Evolutionary conservation across 1,140 invertebrate genomes (phyloP).

Genomic region (Liolophura sinensis): DNA sequence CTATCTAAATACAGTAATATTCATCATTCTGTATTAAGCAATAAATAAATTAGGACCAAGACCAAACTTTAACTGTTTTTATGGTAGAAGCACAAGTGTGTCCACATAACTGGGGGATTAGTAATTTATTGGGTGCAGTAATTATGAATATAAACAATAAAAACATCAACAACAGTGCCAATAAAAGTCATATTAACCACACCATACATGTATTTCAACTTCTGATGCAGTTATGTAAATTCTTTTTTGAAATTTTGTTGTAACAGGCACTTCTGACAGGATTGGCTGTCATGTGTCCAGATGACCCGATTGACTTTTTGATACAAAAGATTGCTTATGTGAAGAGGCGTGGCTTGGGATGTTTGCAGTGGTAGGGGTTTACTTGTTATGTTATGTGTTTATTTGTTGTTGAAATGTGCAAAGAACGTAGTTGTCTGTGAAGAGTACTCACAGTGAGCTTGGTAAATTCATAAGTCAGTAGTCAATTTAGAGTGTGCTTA

Average conservation of each 20-base stretch:
- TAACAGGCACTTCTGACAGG: slow-evolving; percentile 52
- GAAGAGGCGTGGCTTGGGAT: slow-evolving; percentile 37
- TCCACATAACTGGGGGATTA: no score
- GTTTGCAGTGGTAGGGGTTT: slow-evolving; percentile 44
- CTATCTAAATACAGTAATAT: no score
- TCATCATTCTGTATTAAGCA: no score
- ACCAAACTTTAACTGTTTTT: no score
- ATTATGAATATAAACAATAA: background rate
- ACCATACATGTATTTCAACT: background rate
- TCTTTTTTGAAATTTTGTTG: slow-evolving; percentile 10
- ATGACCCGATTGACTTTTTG: slow-evolving; percentile 52
- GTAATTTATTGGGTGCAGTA: background rate
- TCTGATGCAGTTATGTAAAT: background rate
- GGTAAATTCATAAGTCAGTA: no score
- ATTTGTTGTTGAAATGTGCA: slow-evolving; percentile 15
- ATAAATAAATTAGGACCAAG: no score
- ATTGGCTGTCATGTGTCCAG: slow-evolving; percentile 54
- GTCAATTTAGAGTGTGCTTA: no score
- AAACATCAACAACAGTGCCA: background rate
- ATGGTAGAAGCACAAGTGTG: no score
- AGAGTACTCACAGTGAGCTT: no score
- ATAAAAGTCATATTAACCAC: background rate
- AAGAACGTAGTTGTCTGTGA: no score
- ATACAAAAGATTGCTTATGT: slow-evolving; percentile 45
- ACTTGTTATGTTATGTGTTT: slow-evolving; percentile 17